Conservation (phyloP, 2,888 invertebrate genomes). For the Congeria kusceri region DNA sequence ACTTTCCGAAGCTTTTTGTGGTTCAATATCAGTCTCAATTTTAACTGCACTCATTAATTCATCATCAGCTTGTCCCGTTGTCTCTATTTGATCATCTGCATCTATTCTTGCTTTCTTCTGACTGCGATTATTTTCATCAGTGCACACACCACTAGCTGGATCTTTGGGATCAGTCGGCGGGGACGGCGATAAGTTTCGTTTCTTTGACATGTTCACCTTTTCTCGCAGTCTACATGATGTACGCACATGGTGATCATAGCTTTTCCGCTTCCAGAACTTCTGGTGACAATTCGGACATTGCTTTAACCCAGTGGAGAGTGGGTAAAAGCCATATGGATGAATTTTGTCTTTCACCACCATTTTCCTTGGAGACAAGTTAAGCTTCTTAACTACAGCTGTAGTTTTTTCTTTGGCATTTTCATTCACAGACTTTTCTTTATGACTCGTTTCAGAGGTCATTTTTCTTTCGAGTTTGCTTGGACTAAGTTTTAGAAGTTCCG, state of each 20-base stretch:
- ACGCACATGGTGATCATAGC: conserved; percentile 53
- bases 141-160: background rate
- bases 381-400: background rate
- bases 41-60: too few species aligned
- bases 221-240: conserved; percentile 10
- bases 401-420: background rate
- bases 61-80: too few species aligned
- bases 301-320: conserved; percentile 49
- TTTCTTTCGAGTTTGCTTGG: conserved; percentile 40
- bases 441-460: background rate
- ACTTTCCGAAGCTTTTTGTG: too few species aligned
- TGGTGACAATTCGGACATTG: conserved; percentile 62
- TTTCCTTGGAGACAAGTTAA: conserved; percentile 17
- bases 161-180: conserved; percentile 2
- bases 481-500: conserved; percentile 46
- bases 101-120: conserved; percentile 2
- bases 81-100: background rate
- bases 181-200: conserved; percentile 1
- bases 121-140: background rate
- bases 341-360: background rate
- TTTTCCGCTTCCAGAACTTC: conserved; percentile 65
- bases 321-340: conserved; percentile 19
- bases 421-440: background rate
- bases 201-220: conserved; percentile 9
- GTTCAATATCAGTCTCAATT: too few species aligned